Base-by-base conservation (phyloP, 53 echinoderm and acorn worm species). In the Mesocentrotus franciscanus region DNA sequence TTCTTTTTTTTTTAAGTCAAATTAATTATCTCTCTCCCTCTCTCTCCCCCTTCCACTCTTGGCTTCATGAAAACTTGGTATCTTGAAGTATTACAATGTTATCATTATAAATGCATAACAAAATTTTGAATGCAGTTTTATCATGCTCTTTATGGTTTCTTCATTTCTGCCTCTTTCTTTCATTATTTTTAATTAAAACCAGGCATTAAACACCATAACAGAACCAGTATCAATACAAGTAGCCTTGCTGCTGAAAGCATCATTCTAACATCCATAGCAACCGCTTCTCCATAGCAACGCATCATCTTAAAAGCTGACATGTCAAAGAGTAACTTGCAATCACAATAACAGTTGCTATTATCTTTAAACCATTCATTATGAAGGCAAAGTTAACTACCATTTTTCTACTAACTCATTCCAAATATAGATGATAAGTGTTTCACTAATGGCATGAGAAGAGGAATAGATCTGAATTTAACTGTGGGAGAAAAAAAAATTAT, bases 291-390 rank as follows among this genome's bases (percentile, higher is more conserved):
- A 87, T 87, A 58, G 58, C 87, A 87, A 87, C 12, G 58, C 87
- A 87, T 87, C 87, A 58, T 87, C 58, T 87, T 20, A 87, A 26
- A 87, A 58, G n/a, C 29, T 57, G 0, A 58, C 57, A 87, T 87
- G 5, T 20, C 87, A 87, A 87, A 87, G 22, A 84, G 55, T 27
- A 87, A 58, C 87, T 87, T 87, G 87, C 58, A 87, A 34, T 42
- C 42, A 29, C 1, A 74, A 18, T 18, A 39, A 42, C 81, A 81
- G 42, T 57, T 85, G 85, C 1, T 18, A 24, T 56, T 9, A 85
- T 22, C 24, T 55, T 24, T 11, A 85, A 85, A 24, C 85, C 87
- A 87, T 87, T 59, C 87, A 57, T 58, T 87, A 87, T 57, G n/a
- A 55, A 87, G 58, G 87, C n/a, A 87, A 58, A 27, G 4, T 39